These are phyloP conservation scores for Podarcis siculus DNA, from an alignment of 2,797 vertebrate genomes.

Conservation along the genomic window DNA sequence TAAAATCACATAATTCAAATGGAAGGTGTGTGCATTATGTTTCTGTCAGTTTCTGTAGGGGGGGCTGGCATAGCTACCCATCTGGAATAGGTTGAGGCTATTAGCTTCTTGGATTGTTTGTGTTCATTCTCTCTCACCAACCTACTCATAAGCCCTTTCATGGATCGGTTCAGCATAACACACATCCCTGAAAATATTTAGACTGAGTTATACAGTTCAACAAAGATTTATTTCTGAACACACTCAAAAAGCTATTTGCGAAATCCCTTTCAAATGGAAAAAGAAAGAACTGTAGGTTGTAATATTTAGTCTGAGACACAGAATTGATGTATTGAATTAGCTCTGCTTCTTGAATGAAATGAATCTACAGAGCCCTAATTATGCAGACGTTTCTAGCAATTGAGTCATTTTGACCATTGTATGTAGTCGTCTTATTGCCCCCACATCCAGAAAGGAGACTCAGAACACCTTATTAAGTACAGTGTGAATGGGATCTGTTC, in stretches of 20 bases:
- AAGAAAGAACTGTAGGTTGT: not conserved
- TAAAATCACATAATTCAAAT: not conserved
- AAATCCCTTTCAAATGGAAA: not conserved
- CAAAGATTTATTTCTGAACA: not conserved
- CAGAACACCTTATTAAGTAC: too few relatives aligned
- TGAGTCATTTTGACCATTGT: not conserved
- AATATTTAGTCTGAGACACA: not conserved
- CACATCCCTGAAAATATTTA: not conserved
- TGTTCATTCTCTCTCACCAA: not conserved
- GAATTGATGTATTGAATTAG: not conserved
- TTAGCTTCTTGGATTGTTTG: too few relatives aligned
- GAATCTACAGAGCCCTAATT: not conserved
- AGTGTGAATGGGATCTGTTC: too few relatives aligned
- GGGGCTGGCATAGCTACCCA: not conserved
- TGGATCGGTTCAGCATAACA: not conserved
- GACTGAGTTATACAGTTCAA: not conserved
- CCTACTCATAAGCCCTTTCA: not conserved
- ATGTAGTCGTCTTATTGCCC: not conserved
- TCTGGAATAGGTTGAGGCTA: not conserved
- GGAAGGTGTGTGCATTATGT: too few relatives aligned
- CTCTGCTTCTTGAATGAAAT: not conserved
- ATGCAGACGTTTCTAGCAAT: not conserved
- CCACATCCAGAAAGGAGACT: too few relatives aligned
- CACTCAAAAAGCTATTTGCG: not conserved
- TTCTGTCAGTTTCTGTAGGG: not conserved